Conservation (phyloP, 2,888 invertebrate genomes). For the Chaitophorus viminalis region DNA sequence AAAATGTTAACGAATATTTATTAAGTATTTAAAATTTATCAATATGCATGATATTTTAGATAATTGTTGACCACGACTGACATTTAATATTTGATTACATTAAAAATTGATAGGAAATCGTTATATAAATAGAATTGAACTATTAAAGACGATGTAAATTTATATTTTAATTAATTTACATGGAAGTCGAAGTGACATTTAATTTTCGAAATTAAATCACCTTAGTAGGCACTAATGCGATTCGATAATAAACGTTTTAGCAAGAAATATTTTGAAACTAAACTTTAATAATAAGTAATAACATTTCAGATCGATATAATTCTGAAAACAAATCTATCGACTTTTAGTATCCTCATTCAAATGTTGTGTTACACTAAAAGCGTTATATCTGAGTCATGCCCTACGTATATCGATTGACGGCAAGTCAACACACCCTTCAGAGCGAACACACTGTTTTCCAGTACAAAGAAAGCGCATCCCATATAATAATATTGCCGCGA, state of each 20-base stretch:
- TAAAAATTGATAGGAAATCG: not conserved
- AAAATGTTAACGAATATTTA: too few species aligned
- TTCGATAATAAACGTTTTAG: not conserved
- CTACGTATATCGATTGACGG: not conserved
- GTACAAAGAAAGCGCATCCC: not conserved
- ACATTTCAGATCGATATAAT: too few species aligned
- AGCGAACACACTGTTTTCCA: not conserved
- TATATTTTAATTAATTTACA: too few species aligned
- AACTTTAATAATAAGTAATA: not conserved
- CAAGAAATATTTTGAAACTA: not conserved
- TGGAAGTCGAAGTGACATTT: not conserved
- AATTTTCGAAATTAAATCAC: not conserved
- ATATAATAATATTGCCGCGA: too few species aligned
- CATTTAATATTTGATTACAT: not conserved
- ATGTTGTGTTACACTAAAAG: not conserved
- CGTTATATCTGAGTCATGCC: not conserved
- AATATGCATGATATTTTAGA: not conserved
- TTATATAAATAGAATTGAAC: too few species aligned
- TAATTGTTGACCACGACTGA: not conserved
- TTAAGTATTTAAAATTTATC: too few species aligned
- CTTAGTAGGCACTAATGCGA: not conserved
- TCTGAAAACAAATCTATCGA: not conserved
- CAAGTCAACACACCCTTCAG: slow-evolving; percentile 4
- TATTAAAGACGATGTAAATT: too few species aligned
- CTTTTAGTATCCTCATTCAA: slow-evolving; percentile 17